A percentile compares a stretch with the other conserved stretches of the same genome.
These are phyloP conservation scores for Muraenolepis orangiensis DNA, from an alignment of 2,797 vertebrate genomes.

Conservation along the genomic window DNA sequence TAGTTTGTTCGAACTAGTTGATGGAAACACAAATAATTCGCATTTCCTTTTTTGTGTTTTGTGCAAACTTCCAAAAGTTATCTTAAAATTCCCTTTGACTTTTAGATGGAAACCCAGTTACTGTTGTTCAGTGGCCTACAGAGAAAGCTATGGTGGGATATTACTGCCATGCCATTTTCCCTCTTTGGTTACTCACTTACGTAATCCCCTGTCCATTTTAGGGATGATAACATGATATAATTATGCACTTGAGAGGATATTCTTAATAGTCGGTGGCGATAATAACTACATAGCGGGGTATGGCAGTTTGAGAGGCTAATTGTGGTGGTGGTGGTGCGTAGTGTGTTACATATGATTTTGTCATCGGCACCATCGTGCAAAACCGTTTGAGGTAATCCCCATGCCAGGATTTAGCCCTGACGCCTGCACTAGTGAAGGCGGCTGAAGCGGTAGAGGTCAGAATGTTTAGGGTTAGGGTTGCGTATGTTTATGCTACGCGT, in stretches of 20 bases:
- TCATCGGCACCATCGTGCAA: background rate
- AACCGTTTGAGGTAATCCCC: background rate
- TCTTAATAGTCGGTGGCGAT: background rate
- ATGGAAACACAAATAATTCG: too few species aligned
- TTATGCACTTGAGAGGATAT: background rate
- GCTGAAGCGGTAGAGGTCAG: background rate
- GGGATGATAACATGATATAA: background rate
- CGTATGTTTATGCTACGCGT: background rate
- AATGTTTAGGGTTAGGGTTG: background rate
- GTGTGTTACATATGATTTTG: background rate
- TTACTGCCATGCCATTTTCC: background rate
- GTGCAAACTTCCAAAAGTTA: too few species aligned
- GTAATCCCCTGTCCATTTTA: background rate
- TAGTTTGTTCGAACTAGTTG: too few species aligned
- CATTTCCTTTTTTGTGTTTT: too few species aligned
- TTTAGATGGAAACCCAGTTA: too few species aligned
- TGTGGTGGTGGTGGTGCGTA: background rate
- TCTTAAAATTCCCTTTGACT: too few species aligned
- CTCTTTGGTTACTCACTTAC: background rate
- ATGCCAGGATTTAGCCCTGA: background rate
- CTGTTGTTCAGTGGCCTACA: background rate
- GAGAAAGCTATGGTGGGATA: background rate
- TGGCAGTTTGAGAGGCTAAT: background rate
- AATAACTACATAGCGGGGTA: background rate
- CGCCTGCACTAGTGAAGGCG: background rate